Evolutionary conservation across 1,140 invertebrate genomes (phyloP).

Genomic region (Zaprionus taronus): DNA sequence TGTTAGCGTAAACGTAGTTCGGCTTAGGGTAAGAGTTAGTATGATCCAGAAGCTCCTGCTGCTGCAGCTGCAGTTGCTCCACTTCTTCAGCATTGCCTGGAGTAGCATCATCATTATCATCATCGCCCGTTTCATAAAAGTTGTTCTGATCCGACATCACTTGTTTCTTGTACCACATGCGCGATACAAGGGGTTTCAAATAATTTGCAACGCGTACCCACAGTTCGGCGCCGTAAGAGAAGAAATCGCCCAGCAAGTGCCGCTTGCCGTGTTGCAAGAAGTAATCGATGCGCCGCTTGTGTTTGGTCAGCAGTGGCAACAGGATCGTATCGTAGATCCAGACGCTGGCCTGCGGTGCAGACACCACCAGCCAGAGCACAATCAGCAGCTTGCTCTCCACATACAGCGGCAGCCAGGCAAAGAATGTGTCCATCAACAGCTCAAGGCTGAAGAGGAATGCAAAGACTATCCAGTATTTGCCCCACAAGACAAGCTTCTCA

Average conservation of each 20-base stretch:
- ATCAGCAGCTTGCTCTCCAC: constrained; percentile 51
- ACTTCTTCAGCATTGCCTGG: not conserved
- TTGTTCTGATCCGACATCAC: not conserved
- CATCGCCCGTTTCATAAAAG: not conserved
- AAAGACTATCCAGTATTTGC: constrained; percentile 68
- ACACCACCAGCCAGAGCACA: constrained; percentile 54
- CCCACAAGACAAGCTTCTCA: constrained; percentile 40
- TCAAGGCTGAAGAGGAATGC: constrained; percentile 49
- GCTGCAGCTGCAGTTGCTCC: not conserved
- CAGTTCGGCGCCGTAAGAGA: not conserved
- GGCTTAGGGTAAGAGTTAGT: not conserved
- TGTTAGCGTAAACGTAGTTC: not conserved
- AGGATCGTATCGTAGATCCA: constrained; percentile 62
- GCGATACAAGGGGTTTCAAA: constrained; percentile 15
- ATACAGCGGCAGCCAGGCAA: constrained; percentile 64
- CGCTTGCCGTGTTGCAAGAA: constrained; percentile 48
- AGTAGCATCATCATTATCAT: not conserved
- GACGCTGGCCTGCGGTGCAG: constrained; percentile 60
- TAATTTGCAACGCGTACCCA: not conserved
- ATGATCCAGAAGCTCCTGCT: not conserved
- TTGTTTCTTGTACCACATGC: constrained; percentile 28
- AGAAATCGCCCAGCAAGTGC: constrained; percentile 27
- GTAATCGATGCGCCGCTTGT: constrained; percentile 47
- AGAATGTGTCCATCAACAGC: constrained; percentile 40
- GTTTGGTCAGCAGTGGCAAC: constrained; percentile 41